Evolutionary conservation across 2,113 vertebrate species (phyloP), one percentile per base, ranked within the genome.

Genomic region (Myanophis thanlyinensis): DNA sequence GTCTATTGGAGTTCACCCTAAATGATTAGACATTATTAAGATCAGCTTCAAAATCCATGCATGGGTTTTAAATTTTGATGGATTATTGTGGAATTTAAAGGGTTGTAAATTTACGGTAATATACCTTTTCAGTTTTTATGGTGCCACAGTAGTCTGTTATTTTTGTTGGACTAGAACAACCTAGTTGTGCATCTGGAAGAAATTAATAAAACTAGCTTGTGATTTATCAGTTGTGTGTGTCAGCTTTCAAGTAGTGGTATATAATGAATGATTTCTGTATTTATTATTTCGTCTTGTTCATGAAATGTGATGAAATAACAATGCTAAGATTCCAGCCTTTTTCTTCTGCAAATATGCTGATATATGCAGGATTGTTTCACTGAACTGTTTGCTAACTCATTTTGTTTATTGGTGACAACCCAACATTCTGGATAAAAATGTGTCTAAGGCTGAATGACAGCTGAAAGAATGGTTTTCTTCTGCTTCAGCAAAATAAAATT

Each of bases 391-490:
- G 3, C 85, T 48, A 84, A 40, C 87, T 95, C 0, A 11, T 91
- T 92, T 93, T 90, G 18, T 44, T 85, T 91, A 0, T 92, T 46
- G 18, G 40, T 85, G 51, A 62, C 89, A 87, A 48, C 51, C 15
- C 67, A 91, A 23, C 49, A 27, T 48, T 51, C 59, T 59, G 46
- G 56, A 49, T 46, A 93, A 91, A 89, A 87, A 44, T 62, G 62
- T 23, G 67, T 52, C 48, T 1, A n/a, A 56, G 15, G 1, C 18
- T 23, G 18, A 18, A 84, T 56, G 10, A 54, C 25, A 27, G 18
- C 10, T 20, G 35, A 85, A 12, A n/a, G 23, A 35, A 92, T 62
- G 46, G 92, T 93, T 95, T 54, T 46, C 30, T 94, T 40, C 49
- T 52, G 84, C 91, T 90, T 62, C 51, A 86, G 2, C 90, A 87